These are phyloP conservation scores for Elephantulus edwardii DNA, from an alignment of 2,113 vertebrate genomes.

Conservation along the genomic window DNA sequence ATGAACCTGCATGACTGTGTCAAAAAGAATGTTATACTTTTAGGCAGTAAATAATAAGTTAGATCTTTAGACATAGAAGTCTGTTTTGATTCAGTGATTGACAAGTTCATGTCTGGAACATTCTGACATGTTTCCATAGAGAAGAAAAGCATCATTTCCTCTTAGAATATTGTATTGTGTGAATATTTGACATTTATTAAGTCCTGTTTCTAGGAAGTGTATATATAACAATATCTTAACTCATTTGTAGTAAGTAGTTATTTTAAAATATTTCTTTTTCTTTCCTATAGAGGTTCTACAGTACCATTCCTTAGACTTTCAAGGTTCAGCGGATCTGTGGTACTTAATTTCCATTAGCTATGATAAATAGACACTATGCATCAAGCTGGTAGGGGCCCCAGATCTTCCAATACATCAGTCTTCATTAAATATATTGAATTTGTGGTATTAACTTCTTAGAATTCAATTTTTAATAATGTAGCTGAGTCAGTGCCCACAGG, in stretches of 20 bases:
- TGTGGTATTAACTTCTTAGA: background rate
- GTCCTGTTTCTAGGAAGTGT: background rate
- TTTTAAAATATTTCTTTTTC: background rate
- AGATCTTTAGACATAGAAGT: background rate
- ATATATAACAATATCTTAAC: background rate
- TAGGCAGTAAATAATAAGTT: background rate
- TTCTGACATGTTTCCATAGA: background rate
- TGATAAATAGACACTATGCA: background rate
- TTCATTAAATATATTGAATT: conserved; percentile 2
- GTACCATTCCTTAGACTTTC: background rate
- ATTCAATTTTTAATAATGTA: background rate
- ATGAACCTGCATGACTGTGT: background rate
- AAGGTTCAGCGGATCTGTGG: background rate
- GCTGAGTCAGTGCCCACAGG: background rate
- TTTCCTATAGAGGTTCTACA: background rate
- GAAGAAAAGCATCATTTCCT: background rate
- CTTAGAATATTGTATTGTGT: background rate
- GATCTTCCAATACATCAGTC: background rate
- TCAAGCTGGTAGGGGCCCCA: background rate
- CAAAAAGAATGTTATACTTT: conserved; percentile 7
- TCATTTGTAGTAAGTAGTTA: background rate
- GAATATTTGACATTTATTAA: background rate
- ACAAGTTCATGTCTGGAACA: background rate
- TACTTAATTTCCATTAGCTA: background rate
- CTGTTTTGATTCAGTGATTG: conserved; percentile 13